A percentile compares a stretch with the other conserved stretches of the same genome.
These are phyloP conservation scores for Pangasius sanitwongsei DNA, from an alignment of 2,797 vertebrate genomes.

Conservation along the genomic window DNA sequence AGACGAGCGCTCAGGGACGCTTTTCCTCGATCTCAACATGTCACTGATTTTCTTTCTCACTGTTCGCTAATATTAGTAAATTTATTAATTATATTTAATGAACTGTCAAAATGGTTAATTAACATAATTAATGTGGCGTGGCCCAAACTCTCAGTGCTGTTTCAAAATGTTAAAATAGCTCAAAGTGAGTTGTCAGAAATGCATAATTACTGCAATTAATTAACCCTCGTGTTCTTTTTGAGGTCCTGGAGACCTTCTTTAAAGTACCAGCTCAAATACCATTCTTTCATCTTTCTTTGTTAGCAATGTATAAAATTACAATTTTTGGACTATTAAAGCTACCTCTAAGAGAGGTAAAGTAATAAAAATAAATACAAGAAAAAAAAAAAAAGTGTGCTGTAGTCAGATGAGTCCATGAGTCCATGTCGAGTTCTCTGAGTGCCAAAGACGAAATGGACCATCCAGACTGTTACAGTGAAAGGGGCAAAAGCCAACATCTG, in stretches of 20 bases:
- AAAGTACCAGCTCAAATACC: neutral
- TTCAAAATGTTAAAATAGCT: constrained; percentile 73
- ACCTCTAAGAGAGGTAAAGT: no score
- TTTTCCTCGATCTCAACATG: neutral
- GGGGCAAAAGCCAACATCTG: neutral
- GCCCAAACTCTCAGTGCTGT: constrained; percentile 65
- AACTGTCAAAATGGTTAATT: constrained; percentile 79
- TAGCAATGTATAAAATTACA: no score
- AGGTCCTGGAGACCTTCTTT: constrained; percentile 15
- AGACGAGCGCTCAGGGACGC: neutral
- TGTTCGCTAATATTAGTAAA: constrained; percentile 78
- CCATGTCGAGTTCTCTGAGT: no score
- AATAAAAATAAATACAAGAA: no score
- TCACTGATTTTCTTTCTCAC: neutral
- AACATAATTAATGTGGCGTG: constrained; percentile 77
- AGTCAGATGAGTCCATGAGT: no score
- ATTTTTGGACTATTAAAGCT: no score
- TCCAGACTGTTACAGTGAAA: no score
- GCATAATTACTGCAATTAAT: constrained; percentile 78
- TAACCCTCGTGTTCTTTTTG: constrained; percentile 35
- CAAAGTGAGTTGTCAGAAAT: constrained; percentile 69
- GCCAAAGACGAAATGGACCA: no score
- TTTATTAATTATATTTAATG: constrained; percentile 80
- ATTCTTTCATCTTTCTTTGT: no score
- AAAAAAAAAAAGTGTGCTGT: no score